phyloP scores from a whole-genome alignment of 2,113 vertebrate species.

The Eulemur rufifrons region DNA sequence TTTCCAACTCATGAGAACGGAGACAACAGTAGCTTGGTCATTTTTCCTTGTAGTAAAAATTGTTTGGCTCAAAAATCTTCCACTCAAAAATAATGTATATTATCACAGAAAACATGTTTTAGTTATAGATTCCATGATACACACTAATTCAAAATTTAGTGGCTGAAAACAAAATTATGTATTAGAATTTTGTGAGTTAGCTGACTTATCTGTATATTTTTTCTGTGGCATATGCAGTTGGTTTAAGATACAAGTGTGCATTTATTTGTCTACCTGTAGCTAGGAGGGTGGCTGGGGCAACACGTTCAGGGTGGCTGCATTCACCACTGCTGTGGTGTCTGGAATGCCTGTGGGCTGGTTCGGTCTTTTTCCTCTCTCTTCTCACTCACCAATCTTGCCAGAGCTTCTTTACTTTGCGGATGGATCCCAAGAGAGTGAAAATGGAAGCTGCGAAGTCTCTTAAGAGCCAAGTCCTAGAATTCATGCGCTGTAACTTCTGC shows the following conservation, averaged over 20 bases:
- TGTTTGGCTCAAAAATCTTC: neutral
- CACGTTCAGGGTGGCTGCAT: neutral
- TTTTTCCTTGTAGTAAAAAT: neutral
- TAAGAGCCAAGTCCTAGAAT: neutral
- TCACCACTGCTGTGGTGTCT: neutral
- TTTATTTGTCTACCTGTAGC: neutral
- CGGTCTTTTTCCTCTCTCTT: neutral
- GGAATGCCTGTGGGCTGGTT: neutral
- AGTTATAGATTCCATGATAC: neutral
- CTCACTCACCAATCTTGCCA: neutral
- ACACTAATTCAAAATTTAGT: neutral
- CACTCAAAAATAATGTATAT: neutral
- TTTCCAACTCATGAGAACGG: neutral
- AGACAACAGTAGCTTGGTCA: neutral
- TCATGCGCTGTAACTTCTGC: neutral
- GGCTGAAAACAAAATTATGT: neutral
- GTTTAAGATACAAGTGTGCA: neutral
- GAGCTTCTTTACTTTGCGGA: neutral
- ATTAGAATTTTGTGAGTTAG: neutral
- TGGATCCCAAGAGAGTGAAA: neutral
- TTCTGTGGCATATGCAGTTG: neutral
- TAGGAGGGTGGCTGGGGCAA: accelerated
- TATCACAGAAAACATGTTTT: neutral
- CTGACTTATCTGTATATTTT: neutral
- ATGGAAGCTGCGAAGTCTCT: neutral